Evolutionary conservation across 2,113 vertebrate genomes (phyloP).

Genomic region (Hemicordylus capensis): DNA sequence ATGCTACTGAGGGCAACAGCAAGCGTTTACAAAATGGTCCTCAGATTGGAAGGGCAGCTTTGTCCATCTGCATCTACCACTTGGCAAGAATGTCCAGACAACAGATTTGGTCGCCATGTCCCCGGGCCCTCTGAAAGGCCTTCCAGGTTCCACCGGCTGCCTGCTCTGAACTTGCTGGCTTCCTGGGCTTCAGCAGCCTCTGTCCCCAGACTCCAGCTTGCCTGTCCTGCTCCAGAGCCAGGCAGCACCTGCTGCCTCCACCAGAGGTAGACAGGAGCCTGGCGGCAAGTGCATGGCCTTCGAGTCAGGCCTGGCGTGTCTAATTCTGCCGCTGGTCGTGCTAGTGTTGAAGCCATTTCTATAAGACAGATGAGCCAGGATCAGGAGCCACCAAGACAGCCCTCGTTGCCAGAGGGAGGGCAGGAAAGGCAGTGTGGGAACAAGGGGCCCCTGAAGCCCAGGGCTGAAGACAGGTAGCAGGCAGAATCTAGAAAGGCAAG

Average conservation of each 20-base stretch:
- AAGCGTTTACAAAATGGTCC: background rate
- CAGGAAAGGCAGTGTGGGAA: no score
- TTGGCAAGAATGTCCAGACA: background rate
- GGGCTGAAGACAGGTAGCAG: background rate
- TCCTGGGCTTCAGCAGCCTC: no score
- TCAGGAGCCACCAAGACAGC: background rate
- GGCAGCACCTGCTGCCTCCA: no score
- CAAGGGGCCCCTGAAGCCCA: background rate
- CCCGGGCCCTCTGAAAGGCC: no score
- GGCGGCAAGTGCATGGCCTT: background rate
- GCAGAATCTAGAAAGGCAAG: background rate
- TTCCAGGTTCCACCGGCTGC: no score
- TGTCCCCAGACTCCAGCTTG: no score
- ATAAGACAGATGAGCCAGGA: background rate
- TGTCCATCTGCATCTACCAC: no score
- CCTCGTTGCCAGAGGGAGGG: background rate
- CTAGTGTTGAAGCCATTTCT: background rate
- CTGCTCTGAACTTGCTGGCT: no score
- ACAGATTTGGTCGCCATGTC: no score
- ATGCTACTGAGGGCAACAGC: background rate
- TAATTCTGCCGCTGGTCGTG: no score
- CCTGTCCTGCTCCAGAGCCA: no score
- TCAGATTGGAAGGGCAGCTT: background rate
- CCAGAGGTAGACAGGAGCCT: no score
- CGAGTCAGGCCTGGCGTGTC: background rate